phyloP scores from a whole-genome alignment of 1,140 invertebrate genomes.

The Ridgeia piscesae region DNA sequence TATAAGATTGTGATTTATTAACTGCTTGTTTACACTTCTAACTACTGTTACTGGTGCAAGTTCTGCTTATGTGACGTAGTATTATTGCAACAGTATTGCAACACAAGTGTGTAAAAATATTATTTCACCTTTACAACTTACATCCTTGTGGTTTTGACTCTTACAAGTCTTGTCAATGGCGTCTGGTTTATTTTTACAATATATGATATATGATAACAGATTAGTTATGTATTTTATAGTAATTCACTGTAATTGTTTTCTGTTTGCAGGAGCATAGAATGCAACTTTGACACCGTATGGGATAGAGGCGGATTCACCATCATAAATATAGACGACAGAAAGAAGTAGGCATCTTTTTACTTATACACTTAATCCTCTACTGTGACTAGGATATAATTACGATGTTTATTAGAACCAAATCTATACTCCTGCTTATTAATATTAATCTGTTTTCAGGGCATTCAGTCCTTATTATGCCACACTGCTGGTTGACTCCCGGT shows the following conservation, averaged over 20 bases:
- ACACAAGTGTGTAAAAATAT: neutral
- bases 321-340: neutral
- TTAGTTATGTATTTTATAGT: neutral
- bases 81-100: neutral
- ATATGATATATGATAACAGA: too few species aligned
- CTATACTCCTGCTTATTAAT: neutral
- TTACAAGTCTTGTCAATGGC: neutral
- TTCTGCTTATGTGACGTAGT: neutral
- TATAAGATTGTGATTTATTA: too few species aligned
- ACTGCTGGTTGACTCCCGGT: too few species aligned
- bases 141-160: neutral
- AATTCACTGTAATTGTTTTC: neutral
- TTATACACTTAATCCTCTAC: neutral
- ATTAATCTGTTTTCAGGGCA: neutral
- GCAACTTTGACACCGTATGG: neutral
- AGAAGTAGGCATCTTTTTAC: neutral
- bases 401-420: neutral
- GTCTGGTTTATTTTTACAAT: neutral
- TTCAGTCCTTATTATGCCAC: too few species aligned
- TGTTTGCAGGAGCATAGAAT: neutral
- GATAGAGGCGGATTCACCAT: neutral
- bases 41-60: neutral
- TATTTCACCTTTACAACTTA: neutral
- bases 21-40: neutral
- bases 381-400: neutral